A percentile compares a stretch with the other conserved stretches of the same genome.
Conservation (phyloP, 2,888 invertebrate species). For the Sesia apiformis region DNA sequence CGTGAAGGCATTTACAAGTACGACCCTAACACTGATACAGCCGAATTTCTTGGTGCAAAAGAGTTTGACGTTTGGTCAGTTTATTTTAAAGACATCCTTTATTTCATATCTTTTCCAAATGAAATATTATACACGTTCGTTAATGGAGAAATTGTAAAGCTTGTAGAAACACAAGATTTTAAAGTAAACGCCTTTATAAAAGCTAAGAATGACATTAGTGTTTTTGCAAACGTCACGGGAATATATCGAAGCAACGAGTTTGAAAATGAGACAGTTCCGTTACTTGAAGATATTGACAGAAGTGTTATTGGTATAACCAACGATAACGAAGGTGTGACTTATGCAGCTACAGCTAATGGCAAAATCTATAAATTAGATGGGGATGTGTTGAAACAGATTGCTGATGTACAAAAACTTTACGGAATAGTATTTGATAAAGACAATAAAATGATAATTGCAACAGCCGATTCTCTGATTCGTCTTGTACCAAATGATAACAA, state of each 20-base stretch:
- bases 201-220: constrained; percentile 25
- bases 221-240: constrained; percentile 33
- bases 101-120: constrained; percentile 38
- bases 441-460: constrained; percentile 41
- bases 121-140: constrained; percentile 29
- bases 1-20: constrained; percentile 45
- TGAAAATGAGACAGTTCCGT: background rate
- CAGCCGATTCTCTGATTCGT: constrained; percentile 9
- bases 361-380: constrained; percentile 27
- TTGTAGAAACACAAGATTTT: constrained; percentile 24
- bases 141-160: constrained; percentile 15
- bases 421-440: constrained; percentile 42
- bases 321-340: constrained; percentile 20
- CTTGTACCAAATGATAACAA: background rate
- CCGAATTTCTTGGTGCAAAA: constrained; percentile 24
- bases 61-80: constrained; percentile 43
- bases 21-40: constrained; percentile 25
- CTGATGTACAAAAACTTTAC: constrained; percentile 31
- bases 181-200: constrained; percentile 38
- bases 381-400: constrained; percentile 22
- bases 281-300: too few species aligned
- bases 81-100: constrained; percentile 32
- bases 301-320: constrained; percentile 32
- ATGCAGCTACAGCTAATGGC: constrained; percentile 28
- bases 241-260: constrained; percentile 24